Evolutionary conservation across 2,888 invertebrate genomes (phyloP).

Genomic region (Epistrophella euchroma): DNA sequence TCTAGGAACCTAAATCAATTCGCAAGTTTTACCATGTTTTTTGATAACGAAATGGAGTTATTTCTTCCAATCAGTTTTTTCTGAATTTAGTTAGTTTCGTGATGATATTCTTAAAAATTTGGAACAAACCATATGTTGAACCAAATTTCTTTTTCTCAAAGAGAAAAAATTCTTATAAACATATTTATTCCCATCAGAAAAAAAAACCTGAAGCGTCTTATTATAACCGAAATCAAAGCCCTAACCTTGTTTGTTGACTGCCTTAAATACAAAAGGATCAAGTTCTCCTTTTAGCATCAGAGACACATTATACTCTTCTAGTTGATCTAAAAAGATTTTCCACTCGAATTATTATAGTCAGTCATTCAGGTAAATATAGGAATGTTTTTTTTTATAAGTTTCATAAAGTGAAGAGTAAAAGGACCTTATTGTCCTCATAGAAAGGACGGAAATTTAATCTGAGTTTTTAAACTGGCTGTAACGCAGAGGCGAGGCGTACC

Average conservation of each 20-base stretch:
- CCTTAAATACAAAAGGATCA: constrained; percentile 76
- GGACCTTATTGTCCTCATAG: constrained; percentile 58
- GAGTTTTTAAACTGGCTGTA: constrained; percentile 60
- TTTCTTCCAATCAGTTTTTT: too few species aligned
- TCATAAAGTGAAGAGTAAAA: constrained; percentile 32
- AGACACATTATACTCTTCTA: constrained; percentile 67
- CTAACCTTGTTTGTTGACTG: constrained; percentile 17
- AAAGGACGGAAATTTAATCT: constrained; percentile 83
- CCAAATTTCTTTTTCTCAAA: background rate
- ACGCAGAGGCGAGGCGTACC: constrained; percentile 28
- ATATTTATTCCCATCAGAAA: background rate
- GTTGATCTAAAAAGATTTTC: constrained; percentile 72
- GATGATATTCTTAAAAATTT: background rate
- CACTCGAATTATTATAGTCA: constrained; percentile 64
- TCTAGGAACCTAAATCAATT: too few species aligned
- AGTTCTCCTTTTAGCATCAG: constrained; percentile 76
- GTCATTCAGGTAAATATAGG: constrained; percentile 61
- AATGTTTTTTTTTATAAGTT: constrained; percentile 13
- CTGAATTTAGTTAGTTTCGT: too few species aligned
- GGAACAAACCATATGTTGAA: background rate
- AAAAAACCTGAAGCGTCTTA: background rate
- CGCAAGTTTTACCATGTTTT: too few species aligned
- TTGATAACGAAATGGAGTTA: too few species aligned
- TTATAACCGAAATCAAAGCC: constrained; percentile 5
- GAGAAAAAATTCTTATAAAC: background rate